phyloP scores from a whole-genome alignment of 2,888 invertebrate species.

The Eristalis pertinax region DNA sequence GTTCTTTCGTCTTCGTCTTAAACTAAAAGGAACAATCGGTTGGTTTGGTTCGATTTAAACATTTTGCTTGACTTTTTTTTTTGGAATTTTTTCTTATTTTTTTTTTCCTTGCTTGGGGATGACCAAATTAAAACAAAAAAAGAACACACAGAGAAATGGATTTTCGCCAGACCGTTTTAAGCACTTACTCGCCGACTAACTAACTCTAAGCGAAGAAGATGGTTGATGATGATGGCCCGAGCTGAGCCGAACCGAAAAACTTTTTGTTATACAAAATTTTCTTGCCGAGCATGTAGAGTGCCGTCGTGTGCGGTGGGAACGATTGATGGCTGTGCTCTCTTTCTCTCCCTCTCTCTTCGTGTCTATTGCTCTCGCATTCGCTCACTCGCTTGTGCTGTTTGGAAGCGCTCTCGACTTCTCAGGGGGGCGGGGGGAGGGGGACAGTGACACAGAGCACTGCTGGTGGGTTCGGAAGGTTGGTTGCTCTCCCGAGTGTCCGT shows the following conservation, averaged over 20 bases:
- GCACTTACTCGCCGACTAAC: constrained; percentile 72
- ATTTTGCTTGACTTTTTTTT: constrained; percentile 26
- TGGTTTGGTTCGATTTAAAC: constrained; percentile 48
- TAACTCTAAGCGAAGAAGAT: constrained; percentile 71
- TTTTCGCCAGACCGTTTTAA: constrained; percentile 70
- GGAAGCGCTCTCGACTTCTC: constrained; percentile 40
- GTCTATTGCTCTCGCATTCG: too few relatives aligned
- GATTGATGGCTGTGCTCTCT: constrained; percentile 17
- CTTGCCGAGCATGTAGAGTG: constrained; percentile 6
- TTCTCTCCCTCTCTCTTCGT: background rate
- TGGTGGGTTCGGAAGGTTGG: background rate
- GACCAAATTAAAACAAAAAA: constrained; percentile 65
- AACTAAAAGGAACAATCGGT: constrained; percentile 70
- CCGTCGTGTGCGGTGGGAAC: background rate
- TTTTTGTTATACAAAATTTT: constrained; percentile 67
- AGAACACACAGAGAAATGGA: constrained; percentile 67
- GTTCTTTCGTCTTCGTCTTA: constrained; percentile 24
- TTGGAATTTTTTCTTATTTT: background rate
- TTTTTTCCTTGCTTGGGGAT: constrained; percentile 46
- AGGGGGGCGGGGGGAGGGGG: too few relatives aligned
- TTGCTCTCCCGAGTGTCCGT: constrained; percentile 18
- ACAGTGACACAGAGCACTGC: constrained; percentile 1
- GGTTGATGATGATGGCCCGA: constrained; percentile 67
- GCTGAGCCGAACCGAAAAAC: constrained; percentile 60
- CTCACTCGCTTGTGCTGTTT: background rate